Conservation (phyloP, 2,797 vertebrate genomes). For the Rachycentron canadum region DNA sequence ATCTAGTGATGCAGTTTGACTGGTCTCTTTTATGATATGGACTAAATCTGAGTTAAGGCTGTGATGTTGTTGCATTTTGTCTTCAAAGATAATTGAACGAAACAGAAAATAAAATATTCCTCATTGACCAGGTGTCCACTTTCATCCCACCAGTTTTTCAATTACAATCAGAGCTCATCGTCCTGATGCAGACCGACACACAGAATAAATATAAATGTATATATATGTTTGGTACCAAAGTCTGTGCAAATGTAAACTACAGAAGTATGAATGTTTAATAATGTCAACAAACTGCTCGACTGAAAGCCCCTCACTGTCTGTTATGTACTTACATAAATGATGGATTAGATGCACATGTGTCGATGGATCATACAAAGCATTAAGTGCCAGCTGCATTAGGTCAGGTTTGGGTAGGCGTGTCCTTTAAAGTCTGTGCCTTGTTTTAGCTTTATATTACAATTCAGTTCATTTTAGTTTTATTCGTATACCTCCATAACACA, state of each 20-base stretch:
- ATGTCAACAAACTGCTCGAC: constrained; percentile 10
- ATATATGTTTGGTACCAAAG: neutral
- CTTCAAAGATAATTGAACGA: neutral
- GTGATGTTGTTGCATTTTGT: neutral
- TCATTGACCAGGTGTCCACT: neutral
- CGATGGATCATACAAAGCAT: neutral
- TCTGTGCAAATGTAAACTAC: neutral
- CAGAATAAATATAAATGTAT: no score
- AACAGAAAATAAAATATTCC: neutral
- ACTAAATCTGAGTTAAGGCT: neutral
- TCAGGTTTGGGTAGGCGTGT: neutral
- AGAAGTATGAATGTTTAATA: constrained; percentile 1
- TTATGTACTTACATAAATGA: constrained; percentile 27
- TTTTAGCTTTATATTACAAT: neutral
- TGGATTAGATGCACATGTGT: constrained; percentile 9
- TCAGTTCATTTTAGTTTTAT: no score
- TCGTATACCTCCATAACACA: no score
- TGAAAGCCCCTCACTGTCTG: constrained; percentile 31
- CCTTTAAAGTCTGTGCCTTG: neutral
- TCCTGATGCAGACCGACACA: neutral
- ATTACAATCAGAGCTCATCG: neutral
- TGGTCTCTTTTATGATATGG: neutral
- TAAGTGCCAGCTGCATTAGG: neutral
- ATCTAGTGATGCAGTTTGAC: neutral
- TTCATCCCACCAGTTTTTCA: neutral